A percentile compares a stretch with the other conserved stretches of the same genome.
These are phyloP conservation scores for Iguana delicatissima DNA, from an alignment of 2,797 vertebrate genomes.

Conservation along the genomic window DNA sequence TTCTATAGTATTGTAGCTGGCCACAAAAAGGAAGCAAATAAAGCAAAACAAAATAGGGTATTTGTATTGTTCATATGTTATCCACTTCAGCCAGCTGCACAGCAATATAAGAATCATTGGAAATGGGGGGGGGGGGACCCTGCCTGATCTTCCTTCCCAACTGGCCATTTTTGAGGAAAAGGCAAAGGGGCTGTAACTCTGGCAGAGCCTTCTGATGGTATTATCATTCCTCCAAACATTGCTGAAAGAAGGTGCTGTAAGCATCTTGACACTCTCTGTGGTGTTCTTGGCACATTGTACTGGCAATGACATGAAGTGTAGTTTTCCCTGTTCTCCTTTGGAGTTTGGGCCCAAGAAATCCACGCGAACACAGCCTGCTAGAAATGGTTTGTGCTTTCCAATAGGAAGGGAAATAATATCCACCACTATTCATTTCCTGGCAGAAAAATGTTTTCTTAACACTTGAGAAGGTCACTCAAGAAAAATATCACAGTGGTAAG, in stretches of 20 bases:
- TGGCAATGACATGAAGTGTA: not conserved
- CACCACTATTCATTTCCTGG: too few relatives aligned
- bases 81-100: not conserved
- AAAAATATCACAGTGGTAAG: too few relatives aligned
- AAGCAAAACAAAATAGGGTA: constrained; percentile 16
- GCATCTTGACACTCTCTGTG: not conserved
- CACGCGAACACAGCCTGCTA: not conserved
- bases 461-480: too few relatives aligned
- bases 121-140: not conserved
- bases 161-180: not conserved
- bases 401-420: too few relatives aligned
- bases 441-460: too few relatives aligned
- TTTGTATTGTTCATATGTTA: constrained; percentile 32
- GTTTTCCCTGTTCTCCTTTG: not conserved
- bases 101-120: constrained; percentile 28
- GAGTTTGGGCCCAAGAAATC: not conserved
- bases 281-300: not conserved
- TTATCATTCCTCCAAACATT: not conserved
- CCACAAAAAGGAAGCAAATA: constrained; percentile 28
- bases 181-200: not conserved
- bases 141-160: not conserved
- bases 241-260: not conserved
- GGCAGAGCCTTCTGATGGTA: not conserved
- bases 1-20: not conserved
- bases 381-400: not conserved